phyloP scores from a whole-genome alignment of 1,140 invertebrate species.

The Gryllus bimaculatus region DNA sequence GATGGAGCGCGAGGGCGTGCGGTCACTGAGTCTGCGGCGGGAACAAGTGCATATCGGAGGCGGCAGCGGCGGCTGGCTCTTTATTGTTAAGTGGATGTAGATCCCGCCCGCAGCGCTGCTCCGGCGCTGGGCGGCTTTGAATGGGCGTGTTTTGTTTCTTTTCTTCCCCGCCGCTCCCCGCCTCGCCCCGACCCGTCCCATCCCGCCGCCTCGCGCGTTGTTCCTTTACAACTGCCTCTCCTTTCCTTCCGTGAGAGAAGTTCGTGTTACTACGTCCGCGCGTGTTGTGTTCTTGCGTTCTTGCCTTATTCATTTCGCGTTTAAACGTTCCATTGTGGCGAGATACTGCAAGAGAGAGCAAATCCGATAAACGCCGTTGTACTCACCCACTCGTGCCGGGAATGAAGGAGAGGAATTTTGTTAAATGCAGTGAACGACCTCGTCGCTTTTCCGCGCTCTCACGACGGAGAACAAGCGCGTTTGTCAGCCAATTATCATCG shows the following conservation, averaged over 20 bases:
- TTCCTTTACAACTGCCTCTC: background rate
- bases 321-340: background rate
- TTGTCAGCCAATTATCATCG: too few species aligned
- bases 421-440: too few species aligned
- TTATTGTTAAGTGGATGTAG: background rate
- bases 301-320: background rate
- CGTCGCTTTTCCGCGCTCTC: too few species aligned
- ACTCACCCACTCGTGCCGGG: background rate
- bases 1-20: too few species aligned
- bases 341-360: background rate
- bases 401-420: background rate
- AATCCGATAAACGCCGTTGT: background rate
- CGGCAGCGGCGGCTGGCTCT: background rate
- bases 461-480: too few species aligned
- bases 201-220: background rate
- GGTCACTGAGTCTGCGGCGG: too few species aligned
- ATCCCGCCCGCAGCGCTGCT: background rate
- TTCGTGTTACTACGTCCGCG: background rate
- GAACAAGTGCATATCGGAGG: background rate
- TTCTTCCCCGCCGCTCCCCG: too few species aligned
- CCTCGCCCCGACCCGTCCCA: too few species aligned
- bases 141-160: background rate
- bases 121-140: background rate
- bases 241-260: background rate
- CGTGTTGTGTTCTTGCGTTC: background rate